phyloP scores from a whole-genome alignment of 2,888 invertebrate species.

The Podotricha telesiphe region DNA sequence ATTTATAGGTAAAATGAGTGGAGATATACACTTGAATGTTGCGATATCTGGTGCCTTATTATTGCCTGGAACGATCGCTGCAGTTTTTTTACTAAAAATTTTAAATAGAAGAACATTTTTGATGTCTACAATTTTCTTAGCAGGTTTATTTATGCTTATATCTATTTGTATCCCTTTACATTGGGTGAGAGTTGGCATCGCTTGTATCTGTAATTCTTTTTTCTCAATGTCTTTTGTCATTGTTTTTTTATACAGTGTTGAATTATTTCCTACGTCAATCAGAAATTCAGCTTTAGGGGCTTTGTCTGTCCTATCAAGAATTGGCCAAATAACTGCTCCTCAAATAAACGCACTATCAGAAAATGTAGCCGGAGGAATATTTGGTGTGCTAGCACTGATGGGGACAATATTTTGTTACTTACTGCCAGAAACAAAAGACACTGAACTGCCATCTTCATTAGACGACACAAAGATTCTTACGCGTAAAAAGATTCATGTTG shows the following conservation, averaged over 20 bases:
- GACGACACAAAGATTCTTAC: slow-evolving; percentile 55
- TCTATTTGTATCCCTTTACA: slow-evolving; percentile 56
- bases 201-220: slow-evolving; percentile 89
- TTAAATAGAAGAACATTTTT: slow-evolving; percentile 85
- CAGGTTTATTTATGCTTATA: slow-evolving; percentile 63
- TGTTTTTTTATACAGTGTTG: slow-evolving; percentile 92
- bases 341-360: slow-evolving; percentile 85
- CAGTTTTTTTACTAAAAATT: slow-evolving; percentile 82
- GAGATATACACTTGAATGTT: slow-evolving; percentile 90
- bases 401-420: slow-evolving; percentile 85
- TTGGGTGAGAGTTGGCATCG: slow-evolving; percentile 83
- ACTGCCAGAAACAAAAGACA: slow-evolving; percentile 84
- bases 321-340: slow-evolving; percentile 92
- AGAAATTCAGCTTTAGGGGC: slow-evolving; percentile 92
- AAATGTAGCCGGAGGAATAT: slow-evolving; percentile 71
- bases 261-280: slow-evolving; percentile 93
- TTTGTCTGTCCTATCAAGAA: slow-evolving; percentile 89
- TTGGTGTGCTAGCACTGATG: slow-evolving; percentile 85
- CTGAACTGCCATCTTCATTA: slow-evolving; percentile 62
- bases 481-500: slow-evolving; percentile 6
- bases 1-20: slow-evolving; percentile 89
- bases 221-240: slow-evolving; percentile 91
- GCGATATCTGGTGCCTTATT: slow-evolving; percentile 87
- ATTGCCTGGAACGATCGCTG: slow-evolving; percentile 84
- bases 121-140: slow-evolving; percentile 77